Conservation (phyloP, 2,113 vertebrate species). For the Spilogale gracilis region DNA sequence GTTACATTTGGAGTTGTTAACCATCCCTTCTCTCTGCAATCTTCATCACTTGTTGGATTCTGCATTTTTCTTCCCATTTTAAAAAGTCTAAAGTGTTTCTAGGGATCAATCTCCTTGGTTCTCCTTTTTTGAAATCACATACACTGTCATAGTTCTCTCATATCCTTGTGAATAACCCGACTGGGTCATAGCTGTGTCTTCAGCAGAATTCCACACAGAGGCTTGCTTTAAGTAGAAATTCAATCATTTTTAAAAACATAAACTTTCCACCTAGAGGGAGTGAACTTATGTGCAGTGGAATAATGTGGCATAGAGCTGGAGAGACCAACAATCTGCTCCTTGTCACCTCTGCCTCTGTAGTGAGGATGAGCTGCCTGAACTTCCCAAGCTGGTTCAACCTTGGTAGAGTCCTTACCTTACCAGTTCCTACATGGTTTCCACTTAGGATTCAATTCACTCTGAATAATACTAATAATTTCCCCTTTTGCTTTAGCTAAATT, state of each 20-base stretch:
- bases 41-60: neutral
- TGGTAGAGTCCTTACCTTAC: neutral
- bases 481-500: neutral
- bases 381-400: neutral
- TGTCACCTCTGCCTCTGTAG: neutral
- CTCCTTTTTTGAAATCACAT: neutral
- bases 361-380: neutral
- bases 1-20: neutral
- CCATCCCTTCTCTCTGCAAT: neutral
- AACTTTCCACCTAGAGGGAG: neutral
- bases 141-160: neutral
- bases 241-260: neutral
- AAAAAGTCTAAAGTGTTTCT: constrained; percentile 19
- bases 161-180: neutral
- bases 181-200: neutral
- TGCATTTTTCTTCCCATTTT: neutral
- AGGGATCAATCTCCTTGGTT: neutral
- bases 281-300: neutral
- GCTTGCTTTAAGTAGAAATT: neutral
- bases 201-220: neutral
- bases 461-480: neutral
- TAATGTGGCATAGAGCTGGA: neutral
- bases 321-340: neutral
- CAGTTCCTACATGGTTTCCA: neutral
- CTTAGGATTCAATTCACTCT: neutral